A percentile compares a stretch with the other conserved stretches of the same genome.
Evolutionary conservation across 1,140 invertebrate species (phyloP).

Genomic region (Elysia chlorotica): DNA sequence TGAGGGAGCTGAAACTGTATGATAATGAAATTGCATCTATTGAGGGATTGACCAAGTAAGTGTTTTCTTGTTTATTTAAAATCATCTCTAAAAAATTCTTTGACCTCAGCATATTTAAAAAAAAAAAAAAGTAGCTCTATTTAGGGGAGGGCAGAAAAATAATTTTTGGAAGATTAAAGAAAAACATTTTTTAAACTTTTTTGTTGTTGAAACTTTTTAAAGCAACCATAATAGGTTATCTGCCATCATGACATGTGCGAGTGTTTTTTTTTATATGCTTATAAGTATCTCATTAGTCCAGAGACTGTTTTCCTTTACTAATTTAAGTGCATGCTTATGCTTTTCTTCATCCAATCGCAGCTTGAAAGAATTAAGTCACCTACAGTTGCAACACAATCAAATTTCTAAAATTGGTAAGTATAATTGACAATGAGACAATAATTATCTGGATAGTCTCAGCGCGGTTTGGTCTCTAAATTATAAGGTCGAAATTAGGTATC

Average conservation of each 20-base stretch:
- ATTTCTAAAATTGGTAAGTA: conserved; percentile 50
- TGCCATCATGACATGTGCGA: too few relatives aligned
- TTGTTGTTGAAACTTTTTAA: too few relatives aligned
- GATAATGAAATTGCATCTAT: conserved; percentile 52
- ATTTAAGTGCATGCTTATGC: neutral
- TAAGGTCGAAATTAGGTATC: too few relatives aligned
- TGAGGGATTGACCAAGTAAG: conserved; percentile 49
- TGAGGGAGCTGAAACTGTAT: conserved; percentile 56
- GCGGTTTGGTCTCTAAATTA: too few relatives aligned
- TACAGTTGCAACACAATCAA: conserved; percentile 57
- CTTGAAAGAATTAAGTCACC: conserved; percentile 47
- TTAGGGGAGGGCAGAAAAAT: neutral
- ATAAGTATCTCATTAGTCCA: too few relatives aligned
- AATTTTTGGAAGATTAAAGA: neutral
- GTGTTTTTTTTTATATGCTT: too few relatives aligned
- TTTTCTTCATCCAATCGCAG: conserved; percentile 37
- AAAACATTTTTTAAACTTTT: neutral
- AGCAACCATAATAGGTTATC: neutral
- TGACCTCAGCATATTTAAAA: neutral
- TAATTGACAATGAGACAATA: too few relatives aligned
- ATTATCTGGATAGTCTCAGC: too few relatives aligned
- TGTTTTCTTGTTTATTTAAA: neutral
- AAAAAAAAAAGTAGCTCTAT: neutral
- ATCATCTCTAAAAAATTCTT: neutral
- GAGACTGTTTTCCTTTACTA: too few relatives aligned